These are phyloP conservation scores for Cosmorhoe ocellata DNA, from an alignment of 2,888 invertebrate genomes.

Conservation along the genomic window DNA sequence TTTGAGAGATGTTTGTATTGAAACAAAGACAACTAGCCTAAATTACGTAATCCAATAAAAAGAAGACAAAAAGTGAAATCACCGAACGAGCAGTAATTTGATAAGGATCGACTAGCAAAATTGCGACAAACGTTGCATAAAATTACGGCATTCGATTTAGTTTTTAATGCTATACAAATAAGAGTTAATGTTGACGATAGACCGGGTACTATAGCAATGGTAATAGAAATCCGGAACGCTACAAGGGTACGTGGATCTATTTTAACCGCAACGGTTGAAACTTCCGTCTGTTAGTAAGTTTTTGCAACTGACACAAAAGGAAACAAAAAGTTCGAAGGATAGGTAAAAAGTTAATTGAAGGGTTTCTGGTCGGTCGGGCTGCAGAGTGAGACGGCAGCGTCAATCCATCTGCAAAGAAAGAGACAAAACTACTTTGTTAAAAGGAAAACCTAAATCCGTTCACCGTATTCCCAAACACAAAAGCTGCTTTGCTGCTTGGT, in stretches of 20 bases:
- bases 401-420: conserved; percentile 75
- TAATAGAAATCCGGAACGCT: conserved; percentile 27
- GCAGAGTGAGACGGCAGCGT: conserved; percentile 50
- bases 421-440: conserved; percentile 69
- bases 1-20: conserved; percentile 20
- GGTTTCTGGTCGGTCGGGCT: conserved; percentile 37
- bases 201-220: conserved; percentile 16
- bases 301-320: conserved; percentile 19
- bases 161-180: conserved; percentile 15
- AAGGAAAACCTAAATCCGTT: conserved; percentile 54
- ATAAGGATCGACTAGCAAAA: conserved; percentile 43
- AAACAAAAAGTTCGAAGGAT: conserved; percentile 37
- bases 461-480: conserved; percentile 53
- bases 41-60: conserved; percentile 38
- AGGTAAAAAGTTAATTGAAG: conserved; percentile 38
- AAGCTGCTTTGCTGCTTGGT: conserved; percentile 35
- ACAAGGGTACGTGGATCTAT: conserved; percentile 29
- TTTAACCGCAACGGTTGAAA: conserved; percentile 28
- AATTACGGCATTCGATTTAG: conserved; percentile 20
- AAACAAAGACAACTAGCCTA: conserved; percentile 20
- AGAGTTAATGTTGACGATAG: conserved; percentile 14
- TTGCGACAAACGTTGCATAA: conserved; percentile 30
- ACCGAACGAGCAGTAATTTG: conserved; percentile 42
- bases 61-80: conserved; percentile 44
- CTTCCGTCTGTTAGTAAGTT: conserved; percentile 25